A percentile compares a stretch with the other conserved stretches of the same genome.
These are phyloP conservation scores for Sinonovacula constricta DNA, from an alignment of 1,140 invertebrate species.

Conservation along the genomic window DNA sequence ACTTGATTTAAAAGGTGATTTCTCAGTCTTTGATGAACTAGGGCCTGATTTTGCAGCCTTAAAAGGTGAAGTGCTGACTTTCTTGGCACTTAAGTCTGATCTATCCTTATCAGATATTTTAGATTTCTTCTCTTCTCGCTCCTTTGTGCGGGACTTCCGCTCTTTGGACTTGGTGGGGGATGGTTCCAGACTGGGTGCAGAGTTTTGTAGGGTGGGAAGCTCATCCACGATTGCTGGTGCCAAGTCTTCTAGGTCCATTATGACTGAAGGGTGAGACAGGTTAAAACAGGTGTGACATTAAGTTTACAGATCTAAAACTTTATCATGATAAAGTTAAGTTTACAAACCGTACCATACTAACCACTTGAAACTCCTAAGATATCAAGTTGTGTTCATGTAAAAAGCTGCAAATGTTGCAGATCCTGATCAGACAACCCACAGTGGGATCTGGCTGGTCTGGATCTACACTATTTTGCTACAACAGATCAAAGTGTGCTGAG, in stretches of 20 bases:
- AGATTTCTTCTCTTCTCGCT: constrained; percentile 11
- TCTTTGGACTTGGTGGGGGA: constrained; percentile 29
- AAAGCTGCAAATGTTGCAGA: neutral
- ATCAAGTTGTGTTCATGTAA: too few relatives aligned
- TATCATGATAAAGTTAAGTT: too few relatives aligned
- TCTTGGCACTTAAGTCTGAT: neutral
- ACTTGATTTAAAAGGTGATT: constrained; percentile 16
- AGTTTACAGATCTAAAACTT: too few relatives aligned
- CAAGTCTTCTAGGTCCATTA: constrained; percentile 49
- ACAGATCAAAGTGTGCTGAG: too few relatives aligned
- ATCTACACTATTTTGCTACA: neutral
- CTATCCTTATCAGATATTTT: neutral
- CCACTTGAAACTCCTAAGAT: too few relatives aligned
- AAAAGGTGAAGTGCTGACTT: constrained; percentile 8
- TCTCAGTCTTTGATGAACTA: constrained; percentile 12
- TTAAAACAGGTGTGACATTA: too few relatives aligned
- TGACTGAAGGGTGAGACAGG: constrained; percentile 7
- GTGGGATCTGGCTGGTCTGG: neutral
- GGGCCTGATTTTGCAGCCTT: neutral
- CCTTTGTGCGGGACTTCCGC: constrained; percentile 22
- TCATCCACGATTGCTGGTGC: constrained; percentile 24
- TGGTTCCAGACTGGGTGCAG: constrained; percentile 16
- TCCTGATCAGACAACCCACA: neutral
- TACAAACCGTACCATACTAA: too few relatives aligned
- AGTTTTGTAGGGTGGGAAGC: neutral